Evolutionary conservation across 2,797 vertebrate species (phyloP), one percentile per base, ranked within the genome.

Genomic region (Pseudochaenichthys georgianus): DNA sequence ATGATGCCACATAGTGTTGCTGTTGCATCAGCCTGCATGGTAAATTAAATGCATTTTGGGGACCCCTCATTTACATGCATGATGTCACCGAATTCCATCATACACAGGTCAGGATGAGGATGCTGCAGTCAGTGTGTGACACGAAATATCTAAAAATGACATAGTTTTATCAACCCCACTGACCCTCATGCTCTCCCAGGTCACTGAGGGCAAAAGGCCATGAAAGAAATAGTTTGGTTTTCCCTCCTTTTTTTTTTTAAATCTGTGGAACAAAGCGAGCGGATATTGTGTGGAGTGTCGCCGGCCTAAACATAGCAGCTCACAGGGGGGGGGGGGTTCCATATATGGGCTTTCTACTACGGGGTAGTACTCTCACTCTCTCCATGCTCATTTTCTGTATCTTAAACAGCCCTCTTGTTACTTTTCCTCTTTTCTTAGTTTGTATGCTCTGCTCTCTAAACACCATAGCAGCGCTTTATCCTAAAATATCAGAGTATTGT

Each of bases 331-430:
- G n/a, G n/a, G 46, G 38, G 2, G 64, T 19, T 69, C 87, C 84
- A 72, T 87, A 79, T 78, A 78, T 79, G 84, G 84, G 3, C 47
- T 76, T 80, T 3, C 62, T 86, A 85, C 87, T 89, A 85, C 73
- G 17, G 3, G 1, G 48, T 31, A n/a, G 19, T 73, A 83, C 57
- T 13, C 46, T 19, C 41, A 3, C 17, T 38, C 21, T 7, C 16
- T 34, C 7, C 15, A 16, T 52, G 15, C 1, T 12, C 16, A 11
- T 17, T 34, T 47, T 43, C 5, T 21, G 19, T 16, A 3, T 21
- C 5, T 53, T 28, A 19, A 45, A 58, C 2, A 3, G 9, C 59
- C 17, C 38, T 66, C 34, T 38, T 46, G 38, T 9, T n/a, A 23
- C 1, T n/a, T 6, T 1, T 1, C 17, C 0, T 3, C 2, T 8